These are phyloP conservation scores for Thaumatotibia leucotreta DNA, from an alignment of 1,140 invertebrate species.

Conservation along the genomic window DNA sequence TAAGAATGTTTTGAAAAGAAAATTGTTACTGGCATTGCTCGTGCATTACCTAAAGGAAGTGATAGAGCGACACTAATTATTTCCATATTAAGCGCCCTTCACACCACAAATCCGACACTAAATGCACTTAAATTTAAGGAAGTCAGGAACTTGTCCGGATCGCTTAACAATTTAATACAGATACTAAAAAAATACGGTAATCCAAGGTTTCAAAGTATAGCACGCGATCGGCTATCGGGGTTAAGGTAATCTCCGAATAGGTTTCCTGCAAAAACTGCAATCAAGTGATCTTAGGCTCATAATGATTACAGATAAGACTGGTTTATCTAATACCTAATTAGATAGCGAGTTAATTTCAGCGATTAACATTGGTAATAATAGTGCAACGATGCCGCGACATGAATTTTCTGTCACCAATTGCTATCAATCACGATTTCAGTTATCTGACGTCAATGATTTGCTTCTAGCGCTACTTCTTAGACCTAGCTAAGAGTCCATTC, in stretches of 20 bases:
- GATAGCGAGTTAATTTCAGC: neutral
- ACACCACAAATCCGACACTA: neutral
- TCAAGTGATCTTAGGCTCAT: conserved; percentile 12
- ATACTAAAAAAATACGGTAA: conserved; percentile 11
- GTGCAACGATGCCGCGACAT: neutral
- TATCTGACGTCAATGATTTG: neutral
- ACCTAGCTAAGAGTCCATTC: no score
- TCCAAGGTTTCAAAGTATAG: conserved; percentile 32
- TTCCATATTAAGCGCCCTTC: neutral
- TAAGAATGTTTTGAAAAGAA: no score
- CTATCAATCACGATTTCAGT: no score
- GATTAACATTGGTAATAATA: neutral
- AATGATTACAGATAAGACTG: neutral
- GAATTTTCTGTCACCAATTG: neutral
- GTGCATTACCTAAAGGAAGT: neutral
- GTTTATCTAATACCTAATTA: neutral
- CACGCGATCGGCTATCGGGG: conserved; percentile 44
- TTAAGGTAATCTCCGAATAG: conserved; percentile 40
- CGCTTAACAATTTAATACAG: neutral
- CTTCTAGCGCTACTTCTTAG: no score
- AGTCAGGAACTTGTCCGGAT: neutral
- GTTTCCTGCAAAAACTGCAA: conserved; percentile 38
- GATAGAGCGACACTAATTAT: neutral
- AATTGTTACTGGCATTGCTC: no score
- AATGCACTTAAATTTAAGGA: neutral